Conservation (phyloP, 2,797 vertebrate genomes). For the Oreochromis mossambicus region DNA sequence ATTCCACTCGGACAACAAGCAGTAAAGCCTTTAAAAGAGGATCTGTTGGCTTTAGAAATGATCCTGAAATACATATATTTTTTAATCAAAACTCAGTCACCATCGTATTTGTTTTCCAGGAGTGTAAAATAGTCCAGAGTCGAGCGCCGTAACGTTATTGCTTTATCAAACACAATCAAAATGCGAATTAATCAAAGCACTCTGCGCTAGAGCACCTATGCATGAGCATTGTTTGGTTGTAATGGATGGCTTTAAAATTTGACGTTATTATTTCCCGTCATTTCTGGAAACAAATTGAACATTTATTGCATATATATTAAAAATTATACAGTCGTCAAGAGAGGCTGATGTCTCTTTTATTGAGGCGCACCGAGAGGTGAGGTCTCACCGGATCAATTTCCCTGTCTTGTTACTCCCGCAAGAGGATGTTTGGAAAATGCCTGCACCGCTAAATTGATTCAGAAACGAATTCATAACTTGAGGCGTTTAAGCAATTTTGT, state of each 20-base stretch:
- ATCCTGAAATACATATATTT: neutral
- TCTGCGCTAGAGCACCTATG: slow-evolving; percentile 76
- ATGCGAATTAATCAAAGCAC: slow-evolving; percentile 96
- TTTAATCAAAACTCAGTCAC: neutral
- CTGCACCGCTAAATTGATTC: slow-evolving; percentile 85
- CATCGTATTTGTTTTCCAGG: slow-evolving; percentile 15
- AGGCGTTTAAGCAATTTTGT: slow-evolving; percentile 73
- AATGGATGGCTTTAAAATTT: slow-evolving; percentile 98
- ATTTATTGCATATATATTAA: slow-evolving; percentile 99
- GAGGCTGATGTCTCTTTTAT: slow-evolving; percentile 91
- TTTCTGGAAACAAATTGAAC: slow-evolving; percentile 99
- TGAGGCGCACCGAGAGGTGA: slow-evolving; percentile 97
- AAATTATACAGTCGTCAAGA: slow-evolving; percentile 97
- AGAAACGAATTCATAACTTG: slow-evolving; percentile 82
- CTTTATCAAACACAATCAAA: slow-evolving; percentile 95
- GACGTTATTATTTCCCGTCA: slow-evolving; percentile 99
- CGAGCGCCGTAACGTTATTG: slow-evolving; percentile 89
- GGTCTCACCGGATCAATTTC: slow-evolving; percentile 86
- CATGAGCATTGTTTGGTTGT: slow-evolving; percentile 88
- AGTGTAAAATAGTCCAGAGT: slow-evolving; percentile 76
- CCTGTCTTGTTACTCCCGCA: slow-evolving; percentile 82
- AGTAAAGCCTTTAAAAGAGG: neutral
- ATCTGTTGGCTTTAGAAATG: neutral
- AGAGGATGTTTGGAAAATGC: slow-evolving; percentile 86
- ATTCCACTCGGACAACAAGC: neutral